Evolutionary conservation across 2,888 invertebrate genomes (phyloP).

Genomic region (Portevinia maculata): DNA sequence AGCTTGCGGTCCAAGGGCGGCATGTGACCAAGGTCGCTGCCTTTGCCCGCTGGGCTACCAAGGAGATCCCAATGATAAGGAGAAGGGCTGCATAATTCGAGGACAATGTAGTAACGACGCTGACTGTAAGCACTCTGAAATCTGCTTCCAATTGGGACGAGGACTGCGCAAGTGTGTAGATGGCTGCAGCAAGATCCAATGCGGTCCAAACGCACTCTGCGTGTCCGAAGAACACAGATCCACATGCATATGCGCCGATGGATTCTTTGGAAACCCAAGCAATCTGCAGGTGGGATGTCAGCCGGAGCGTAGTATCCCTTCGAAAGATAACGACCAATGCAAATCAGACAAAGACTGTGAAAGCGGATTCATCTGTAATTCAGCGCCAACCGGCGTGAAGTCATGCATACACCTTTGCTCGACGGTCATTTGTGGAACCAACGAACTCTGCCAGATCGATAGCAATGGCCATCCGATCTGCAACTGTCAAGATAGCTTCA

Average conservation of each 20-base stretch:
- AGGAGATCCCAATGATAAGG: constrained; percentile 89
- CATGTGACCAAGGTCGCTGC: constrained; percentile 91
- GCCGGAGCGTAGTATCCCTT: constrained; percentile 85
- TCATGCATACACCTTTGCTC: constrained; percentile 91
- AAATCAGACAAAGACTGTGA: constrained; percentile 88
- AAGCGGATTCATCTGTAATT: constrained; percentile 87
- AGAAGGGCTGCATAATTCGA: constrained; percentile 88
- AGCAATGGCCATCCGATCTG: constrained; percentile 88
- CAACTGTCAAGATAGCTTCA: constrained; percentile 89
- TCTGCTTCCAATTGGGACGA: constrained; percentile 93
- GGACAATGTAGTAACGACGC: constrained; percentile 92
- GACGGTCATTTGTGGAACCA: constrained; percentile 91
- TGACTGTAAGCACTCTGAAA: constrained; percentile 92
- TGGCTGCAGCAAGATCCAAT: constrained; percentile 93
- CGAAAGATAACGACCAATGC: constrained; percentile 85
- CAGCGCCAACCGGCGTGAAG: constrained; percentile 85
- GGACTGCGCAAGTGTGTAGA: constrained; percentile 92
- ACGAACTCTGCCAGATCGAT: constrained; percentile 91
- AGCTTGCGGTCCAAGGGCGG: constrained; percentile 91
- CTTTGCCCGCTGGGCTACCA: constrained; percentile 90
- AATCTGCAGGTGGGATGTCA: constrained; percentile 92
- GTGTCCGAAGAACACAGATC: constrained; percentile 92
- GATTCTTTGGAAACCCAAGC: constrained; percentile 91
- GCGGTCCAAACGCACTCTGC: constrained; percentile 95
- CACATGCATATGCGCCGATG: constrained; percentile 92